phyloP scores from a whole-genome alignment of 2,113 vertebrate genomes.

The Aptenodytes patagonicus region DNA sequence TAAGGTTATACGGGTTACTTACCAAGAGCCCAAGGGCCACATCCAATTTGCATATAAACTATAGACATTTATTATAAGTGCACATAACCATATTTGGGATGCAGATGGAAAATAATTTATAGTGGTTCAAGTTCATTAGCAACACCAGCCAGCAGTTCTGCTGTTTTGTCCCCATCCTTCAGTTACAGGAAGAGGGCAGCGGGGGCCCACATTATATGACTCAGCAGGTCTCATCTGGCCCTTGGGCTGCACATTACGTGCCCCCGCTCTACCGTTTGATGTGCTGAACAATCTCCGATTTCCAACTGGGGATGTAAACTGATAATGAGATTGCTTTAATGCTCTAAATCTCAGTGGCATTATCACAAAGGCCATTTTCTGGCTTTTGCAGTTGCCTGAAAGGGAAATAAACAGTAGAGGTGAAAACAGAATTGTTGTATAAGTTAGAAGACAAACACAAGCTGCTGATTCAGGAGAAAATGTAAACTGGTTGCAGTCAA shows the following conservation, averaged over 20 bases:
- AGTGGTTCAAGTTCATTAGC: background rate
- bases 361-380: constrained; percentile 37
- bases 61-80: background rate
- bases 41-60: background rate
- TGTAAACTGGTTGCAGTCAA: background rate
- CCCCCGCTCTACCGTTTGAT: background rate
- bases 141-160: background rate
- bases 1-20: background rate
- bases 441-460: constrained; percentile 3
- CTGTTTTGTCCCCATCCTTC: background rate
- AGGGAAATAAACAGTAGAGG: background rate
- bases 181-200: constrained; percentile 9
- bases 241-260: constrained; percentile 28
- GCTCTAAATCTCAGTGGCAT: constrained; percentile 17
- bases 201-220: background rate
- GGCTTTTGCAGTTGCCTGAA: background rate
- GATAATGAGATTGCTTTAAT: constrained; percentile 53
- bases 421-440: background rate
- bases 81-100: background rate
- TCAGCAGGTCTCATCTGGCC: constrained; percentile 47
- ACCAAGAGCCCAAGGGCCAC: background rate
- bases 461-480: background rate
- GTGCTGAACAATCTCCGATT: constrained; percentile 18
- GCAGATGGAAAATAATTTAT: background rate
- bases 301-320: constrained; percentile 52